phyloP scores from a whole-genome alignment of 2,113 vertebrate species.

The Acanthisitta chloris region DNA sequence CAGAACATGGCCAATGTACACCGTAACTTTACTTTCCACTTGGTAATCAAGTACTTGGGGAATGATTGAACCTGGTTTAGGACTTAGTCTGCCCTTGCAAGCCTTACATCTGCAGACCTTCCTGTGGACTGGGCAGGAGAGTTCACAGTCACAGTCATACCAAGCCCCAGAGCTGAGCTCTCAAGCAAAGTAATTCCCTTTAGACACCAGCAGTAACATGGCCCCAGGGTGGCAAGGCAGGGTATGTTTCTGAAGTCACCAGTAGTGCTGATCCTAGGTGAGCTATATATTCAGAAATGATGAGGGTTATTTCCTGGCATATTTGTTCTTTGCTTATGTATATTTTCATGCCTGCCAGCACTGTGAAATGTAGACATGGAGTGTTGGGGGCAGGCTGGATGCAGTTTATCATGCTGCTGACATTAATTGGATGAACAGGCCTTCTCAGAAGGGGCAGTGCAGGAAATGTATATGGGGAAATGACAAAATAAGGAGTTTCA shows the following conservation, averaged over 20 bases:
- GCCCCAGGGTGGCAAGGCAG: not conserved
- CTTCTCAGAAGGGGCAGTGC: slow-evolving; percentile 26
- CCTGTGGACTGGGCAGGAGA: not conserved
- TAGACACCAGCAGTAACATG: not conserved
- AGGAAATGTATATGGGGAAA: slow-evolving; percentile 7
- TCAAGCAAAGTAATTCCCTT: not conserved
- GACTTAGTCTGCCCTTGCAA: not conserved
- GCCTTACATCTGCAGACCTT: not conserved
- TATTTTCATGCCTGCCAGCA: slow-evolving; percentile 10
- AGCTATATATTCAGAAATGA: not conserved
- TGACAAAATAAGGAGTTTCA: slow-evolving; percentile 29
- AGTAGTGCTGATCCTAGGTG: not conserved
- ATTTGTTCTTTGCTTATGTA: not conserved
- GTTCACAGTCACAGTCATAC: not conserved
- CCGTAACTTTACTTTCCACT: not conserved
- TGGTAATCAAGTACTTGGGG: not conserved
- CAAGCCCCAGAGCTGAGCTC: not conserved
- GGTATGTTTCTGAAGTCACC: not conserved
- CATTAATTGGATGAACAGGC: slow-evolving; percentile 38
- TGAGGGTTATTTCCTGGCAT: not conserved
- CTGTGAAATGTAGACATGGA: not conserved
- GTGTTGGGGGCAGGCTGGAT: not conserved
- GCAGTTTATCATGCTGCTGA: slow-evolving; percentile 22
- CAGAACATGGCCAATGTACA: not conserved
- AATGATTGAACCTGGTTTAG: not conserved